Evolutionary conservation across 2,888 invertebrate species (phyloP).

Genomic region (Apodemia hepburni): DNA sequence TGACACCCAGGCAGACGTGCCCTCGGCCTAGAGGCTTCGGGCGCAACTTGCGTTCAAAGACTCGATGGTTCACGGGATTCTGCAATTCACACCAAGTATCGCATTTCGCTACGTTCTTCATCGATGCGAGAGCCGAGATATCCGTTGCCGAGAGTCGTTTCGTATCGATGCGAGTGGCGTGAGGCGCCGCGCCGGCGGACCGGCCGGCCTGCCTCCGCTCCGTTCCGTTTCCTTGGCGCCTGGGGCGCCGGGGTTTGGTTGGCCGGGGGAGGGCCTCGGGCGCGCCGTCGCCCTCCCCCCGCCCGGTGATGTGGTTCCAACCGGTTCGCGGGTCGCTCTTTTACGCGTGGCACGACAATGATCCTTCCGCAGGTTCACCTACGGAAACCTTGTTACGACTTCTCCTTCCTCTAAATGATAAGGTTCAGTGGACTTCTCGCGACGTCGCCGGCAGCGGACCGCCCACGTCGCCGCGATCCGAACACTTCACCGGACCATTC

Average conservation of each 20-base stretch:
- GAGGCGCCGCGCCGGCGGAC: not conserved
- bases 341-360: conserved; percentile 49
- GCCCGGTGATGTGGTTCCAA: too few relatives aligned
- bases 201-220: too few relatives aligned
- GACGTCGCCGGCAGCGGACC: conserved; percentile 59
- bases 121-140: not conserved
- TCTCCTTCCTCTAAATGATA: conserved; percentile 55
- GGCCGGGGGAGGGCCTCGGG: too few relatives aligned
- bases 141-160: conserved; percentile 22
- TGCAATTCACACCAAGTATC: not conserved
- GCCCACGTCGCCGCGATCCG: conserved; percentile 66
- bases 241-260: too few relatives aligned
- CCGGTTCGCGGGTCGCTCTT: too few relatives aligned
- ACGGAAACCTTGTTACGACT: conserved; percentile 84
- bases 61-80: not conserved
- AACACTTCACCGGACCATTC: conserved; percentile 83
- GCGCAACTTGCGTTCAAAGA: not conserved
- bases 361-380: conserved; percentile 82
- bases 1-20: not conserved
- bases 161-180: conserved; percentile 36
- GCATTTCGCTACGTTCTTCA: conserved; percentile 1
- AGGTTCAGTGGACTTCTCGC: conserved; percentile 81
- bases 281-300: not conserved
- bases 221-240: too few relatives aligned
- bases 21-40: conserved; percentile 28